Conservation (phyloP, 2,113 vertebrate species). For the Esox niger region DNA sequence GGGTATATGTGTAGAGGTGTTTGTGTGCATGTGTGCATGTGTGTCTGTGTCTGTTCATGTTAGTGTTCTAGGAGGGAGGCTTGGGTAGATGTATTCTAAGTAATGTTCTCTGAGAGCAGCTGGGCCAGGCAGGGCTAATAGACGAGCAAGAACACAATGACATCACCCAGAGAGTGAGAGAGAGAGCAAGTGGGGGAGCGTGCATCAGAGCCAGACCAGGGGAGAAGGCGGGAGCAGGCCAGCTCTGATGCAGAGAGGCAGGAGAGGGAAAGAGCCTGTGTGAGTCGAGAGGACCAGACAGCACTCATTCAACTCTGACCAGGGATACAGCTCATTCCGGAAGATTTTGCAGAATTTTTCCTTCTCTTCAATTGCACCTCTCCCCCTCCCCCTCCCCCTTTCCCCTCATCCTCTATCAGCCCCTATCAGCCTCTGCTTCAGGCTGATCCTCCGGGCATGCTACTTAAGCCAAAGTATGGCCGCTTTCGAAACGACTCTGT, state of each 20-base stretch:
- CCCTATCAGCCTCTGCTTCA: conserved; percentile 53
- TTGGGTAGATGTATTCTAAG: conserved; percentile 70
- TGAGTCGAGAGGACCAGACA: conserved; percentile 54
- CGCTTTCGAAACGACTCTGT: conserved; percentile 85
- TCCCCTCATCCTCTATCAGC: conserved; percentile 44
- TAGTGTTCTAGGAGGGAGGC: conserved; percentile 22
- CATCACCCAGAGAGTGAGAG: conserved; percentile 69
- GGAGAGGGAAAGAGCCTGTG: conserved; percentile 50
- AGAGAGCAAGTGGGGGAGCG: not conserved
- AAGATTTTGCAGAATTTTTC: conserved; percentile 48
- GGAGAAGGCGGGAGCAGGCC: conserved; percentile 50
- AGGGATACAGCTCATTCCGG: conserved; percentile 54
- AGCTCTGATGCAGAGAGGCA: conserved; percentile 58
- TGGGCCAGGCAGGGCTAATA: conserved; percentile 72
- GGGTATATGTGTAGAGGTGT: not conserved
- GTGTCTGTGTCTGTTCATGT: not conserved
- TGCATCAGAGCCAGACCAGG: conserved; percentile 41
- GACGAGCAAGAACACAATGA: conserved; percentile 73
- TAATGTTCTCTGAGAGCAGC: conserved; percentile 70
- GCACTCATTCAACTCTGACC: conserved; percentile 41
- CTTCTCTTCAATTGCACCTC: conserved; percentile 42
- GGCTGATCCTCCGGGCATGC: conserved; percentile 79
- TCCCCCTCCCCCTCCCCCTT: conserved; percentile 37
- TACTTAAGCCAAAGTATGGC: conserved; percentile 87
- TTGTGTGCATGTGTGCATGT: not conserved